Base-by-base conservation (phyloP, 2,113 vertebrate species). In the Notothenia coriiceps region DNA sequence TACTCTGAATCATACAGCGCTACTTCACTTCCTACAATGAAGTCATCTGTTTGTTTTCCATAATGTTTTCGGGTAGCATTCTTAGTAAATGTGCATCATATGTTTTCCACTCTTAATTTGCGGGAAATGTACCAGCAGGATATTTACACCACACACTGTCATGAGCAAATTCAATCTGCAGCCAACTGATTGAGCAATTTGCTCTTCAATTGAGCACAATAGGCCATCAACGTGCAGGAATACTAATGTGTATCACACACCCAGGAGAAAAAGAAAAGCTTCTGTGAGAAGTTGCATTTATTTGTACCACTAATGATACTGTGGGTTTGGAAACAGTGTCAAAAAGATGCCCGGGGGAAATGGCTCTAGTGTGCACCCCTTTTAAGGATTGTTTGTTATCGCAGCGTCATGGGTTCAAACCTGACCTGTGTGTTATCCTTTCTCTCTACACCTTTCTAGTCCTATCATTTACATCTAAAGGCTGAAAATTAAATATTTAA, bases 101-200 rank as follows among this genome's bases (percentile, higher is more conserved):
- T 59, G 64, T 80, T 83, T 88, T 72, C 67, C 57, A 29, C 46
- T 78, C 49, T 70, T 63, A 68, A 69, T 79, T 69, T 67, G 75
- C 46, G 67, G 74, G 43, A 89, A 87, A 85, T 77, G 79, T 63
- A 85, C 54, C 92, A 83, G 86, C 78, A 52, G 87, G 88, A 89
- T 91, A 88, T 93, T 89, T 93, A 87, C 78, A 79, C 82, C 65
- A 66, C 86, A 82, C 86, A 83, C 80, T 86, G 88, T 64, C 84
- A 74, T 61, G 80, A 84, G 74, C 83, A 90, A 91, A 92, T 93
- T 89, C 88, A 89, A 86, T 91, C 91, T 90, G 87, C 79, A 85
- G 74, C 65, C 80, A 79, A 86, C 86, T 90, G 89, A 91, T 92
- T 91, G 92, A 88, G 88, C 89, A 92, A 93, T 92, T 92, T 92